Evolutionary conservation across 2,888 invertebrate species (phyloP).

Genomic region (Pterostichus madidus): DNA sequence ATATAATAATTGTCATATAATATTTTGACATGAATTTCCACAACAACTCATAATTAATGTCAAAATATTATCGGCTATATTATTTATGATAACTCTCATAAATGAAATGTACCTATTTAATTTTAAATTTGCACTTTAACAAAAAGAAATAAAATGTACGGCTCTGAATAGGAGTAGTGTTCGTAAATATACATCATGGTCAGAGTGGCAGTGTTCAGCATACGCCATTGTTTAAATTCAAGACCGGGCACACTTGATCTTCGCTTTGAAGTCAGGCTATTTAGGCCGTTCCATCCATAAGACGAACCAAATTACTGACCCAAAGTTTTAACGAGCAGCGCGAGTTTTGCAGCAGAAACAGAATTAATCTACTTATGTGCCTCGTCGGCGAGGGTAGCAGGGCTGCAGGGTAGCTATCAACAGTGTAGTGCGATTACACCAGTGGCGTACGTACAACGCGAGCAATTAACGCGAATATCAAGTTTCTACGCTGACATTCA

Average conservation of each 20-base stretch:
- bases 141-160: too few species aligned
- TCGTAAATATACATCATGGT: neutral
- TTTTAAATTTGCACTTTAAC: too few species aligned
- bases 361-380: slow-evolving; percentile 52
- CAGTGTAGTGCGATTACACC: neutral
- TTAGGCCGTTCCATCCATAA: slow-evolving; percentile 28
- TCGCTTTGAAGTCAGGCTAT: slow-evolving; percentile 54
- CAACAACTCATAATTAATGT: too few species aligned
- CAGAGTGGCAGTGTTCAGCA: neutral
- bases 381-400: neutral
- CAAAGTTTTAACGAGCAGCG: slow-evolving; percentile 45
- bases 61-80: too few species aligned
- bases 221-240: slow-evolving; percentile 49
- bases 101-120: too few species aligned
- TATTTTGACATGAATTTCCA: too few species aligned
- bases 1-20: too few species aligned
- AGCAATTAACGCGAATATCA: neutral
- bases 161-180: too few species aligned
- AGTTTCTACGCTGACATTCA: neutral
- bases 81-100: too few species aligned
- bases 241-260: slow-evolving; percentile 52
- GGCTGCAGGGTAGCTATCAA: neutral
- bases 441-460: neutral
- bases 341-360: slow-evolving; percentile 41
- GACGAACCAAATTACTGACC: slow-evolving; percentile 54